Evolutionary conservation across 2,113 vertebrate species (phyloP), one percentile per base, ranked within the genome.

Genomic region (Oncorhynchus keta): DNA sequence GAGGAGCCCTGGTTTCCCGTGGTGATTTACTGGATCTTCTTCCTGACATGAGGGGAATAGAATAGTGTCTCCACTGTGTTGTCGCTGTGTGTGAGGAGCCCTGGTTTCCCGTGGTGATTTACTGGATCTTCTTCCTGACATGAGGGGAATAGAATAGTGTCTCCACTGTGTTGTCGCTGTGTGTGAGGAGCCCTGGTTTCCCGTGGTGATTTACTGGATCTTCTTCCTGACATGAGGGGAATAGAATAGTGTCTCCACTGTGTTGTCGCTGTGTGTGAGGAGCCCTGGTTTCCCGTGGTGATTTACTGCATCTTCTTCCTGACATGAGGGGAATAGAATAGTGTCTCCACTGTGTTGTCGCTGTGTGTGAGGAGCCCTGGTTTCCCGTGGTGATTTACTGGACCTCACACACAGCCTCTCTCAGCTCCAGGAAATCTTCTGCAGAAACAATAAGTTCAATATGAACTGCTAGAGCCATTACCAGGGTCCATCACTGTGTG

Each of bases 371-470:
- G 6, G 30, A 74, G 49, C 76, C 81, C 84, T 90, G 48, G n/a
- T n/a, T n/a, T n/a, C n/a, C n/a, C n/a, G n/a, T n/a, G n/a, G n/a
- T n/a, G n/a, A n/a, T n/a, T 89, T 79, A 86, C 59, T 81, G 81
- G 85, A 88, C 87, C 86, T 82, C 90, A 88, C 84, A 55, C 16
- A 83, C 83, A 84, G 85, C 65, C 68, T 55, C 62, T 55, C 45
- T 71, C 55, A 20, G 26, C 79, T 39, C 76, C 62, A 57, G 76
- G 49, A 81, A 70, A 66, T 32, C 69, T 75, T 67, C 7, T 55
- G 55, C 73, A 68, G 69, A 82, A 73, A 77, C 81, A 35, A 70
- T 74, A 80, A 83, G 76, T 81, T 55, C 74, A 83, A 73, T 18
- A 84, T 77, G 39, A 77, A 66, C 73, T 78, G 74, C 65, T 67